These are phyloP conservation scores for Prietella phreatophila DNA, from an alignment of 2,113 vertebrate genomes.

Conservation along the genomic window DNA sequence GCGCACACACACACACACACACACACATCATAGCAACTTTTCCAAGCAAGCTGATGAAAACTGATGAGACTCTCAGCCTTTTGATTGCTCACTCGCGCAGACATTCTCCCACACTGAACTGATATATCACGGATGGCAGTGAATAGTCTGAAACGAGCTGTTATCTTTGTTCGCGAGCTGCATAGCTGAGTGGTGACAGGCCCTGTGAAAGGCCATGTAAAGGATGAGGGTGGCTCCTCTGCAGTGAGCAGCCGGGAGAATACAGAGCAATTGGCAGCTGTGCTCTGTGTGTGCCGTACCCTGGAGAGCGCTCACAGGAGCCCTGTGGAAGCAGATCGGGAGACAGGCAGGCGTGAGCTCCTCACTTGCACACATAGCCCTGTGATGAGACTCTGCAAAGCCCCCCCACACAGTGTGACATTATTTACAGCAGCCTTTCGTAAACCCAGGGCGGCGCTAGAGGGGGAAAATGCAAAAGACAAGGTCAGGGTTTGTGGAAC, in stretches of 20 bases:
- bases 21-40: too few relatives aligned
- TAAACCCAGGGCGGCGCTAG: conserved; percentile 16
- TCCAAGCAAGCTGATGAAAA: background rate
- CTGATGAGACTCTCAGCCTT: background rate
- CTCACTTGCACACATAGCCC: background rate
- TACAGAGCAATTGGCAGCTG: conserved; percentile 46
- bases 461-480: conserved; percentile 13
- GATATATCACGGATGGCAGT: conserved; percentile 2
- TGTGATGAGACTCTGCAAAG: conserved; percentile 14
- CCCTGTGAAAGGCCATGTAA: conserved; percentile 30
- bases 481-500: background rate
- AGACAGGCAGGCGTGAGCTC: conserved; percentile 26
- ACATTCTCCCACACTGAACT: conserved; percentile 13
- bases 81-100: background rate
- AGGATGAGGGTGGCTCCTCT: conserved; percentile 36
- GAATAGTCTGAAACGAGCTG: conserved; percentile 22
- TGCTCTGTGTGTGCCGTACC: conserved; percentile 35
- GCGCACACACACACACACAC: too few relatives aligned
- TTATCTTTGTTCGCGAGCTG: conserved; percentile 33
- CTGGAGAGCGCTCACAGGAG: conserved; percentile 37
- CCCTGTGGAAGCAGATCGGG: conserved; percentile 36
- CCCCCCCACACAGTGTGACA: conserved; percentile 14
- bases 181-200: conserved; percentile 31
- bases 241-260: conserved; percentile 43
- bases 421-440: conserved; percentile 1